Percentiles rank a stretch among this genome's conserved stretches.
Conservation (phyloP, 2,888 invertebrate genomes). For the Tinea trinotella region DNA sequence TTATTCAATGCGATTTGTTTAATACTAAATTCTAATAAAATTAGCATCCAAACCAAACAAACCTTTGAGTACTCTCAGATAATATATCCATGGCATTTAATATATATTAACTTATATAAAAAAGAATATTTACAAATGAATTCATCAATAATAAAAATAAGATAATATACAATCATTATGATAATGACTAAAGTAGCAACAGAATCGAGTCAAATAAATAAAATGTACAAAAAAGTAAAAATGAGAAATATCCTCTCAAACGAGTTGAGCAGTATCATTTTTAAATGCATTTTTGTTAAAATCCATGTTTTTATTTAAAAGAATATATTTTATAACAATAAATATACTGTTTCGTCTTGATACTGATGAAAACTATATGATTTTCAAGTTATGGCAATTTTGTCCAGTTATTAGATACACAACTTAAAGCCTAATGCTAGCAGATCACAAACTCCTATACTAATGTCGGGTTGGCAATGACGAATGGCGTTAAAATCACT, state of each 20-base stretch:
- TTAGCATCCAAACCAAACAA: constrained; percentile 54
- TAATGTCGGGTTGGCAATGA: constrained; percentile 70
- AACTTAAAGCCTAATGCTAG: constrained; percentile 63
- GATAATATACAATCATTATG: constrained; percentile 56
- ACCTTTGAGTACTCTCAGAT: constrained; percentile 47
- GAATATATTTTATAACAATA: background rate
- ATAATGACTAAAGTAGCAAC: constrained; percentile 64
- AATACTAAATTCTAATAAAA: constrained; percentile 52
- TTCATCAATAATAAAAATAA: constrained; percentile 39
- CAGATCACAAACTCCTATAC: constrained; percentile 66
- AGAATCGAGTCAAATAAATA: constrained; percentile 42
- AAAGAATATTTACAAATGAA: constrained; percentile 64
- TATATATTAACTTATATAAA: constrained; percentile 60
- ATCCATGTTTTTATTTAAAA: background rate
- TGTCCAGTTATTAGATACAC: constrained; percentile 41
- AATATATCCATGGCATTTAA: constrained; percentile 61
- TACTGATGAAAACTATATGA: background rate
- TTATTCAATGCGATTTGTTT: constrained; percentile 57
- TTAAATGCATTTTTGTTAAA: constrained; percentile 20
- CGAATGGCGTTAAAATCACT: constrained; percentile 66
- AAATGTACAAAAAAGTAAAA: constrained; percentile 1
- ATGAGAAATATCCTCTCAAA: constrained; percentile 25
- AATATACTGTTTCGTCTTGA: background rate
- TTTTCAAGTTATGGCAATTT: constrained; percentile 56
- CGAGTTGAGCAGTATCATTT: constrained; percentile 26